Evolutionary conservation across 2,113 vertebrate genomes (phyloP).

Genomic region (Grantiella picta): DNA sequence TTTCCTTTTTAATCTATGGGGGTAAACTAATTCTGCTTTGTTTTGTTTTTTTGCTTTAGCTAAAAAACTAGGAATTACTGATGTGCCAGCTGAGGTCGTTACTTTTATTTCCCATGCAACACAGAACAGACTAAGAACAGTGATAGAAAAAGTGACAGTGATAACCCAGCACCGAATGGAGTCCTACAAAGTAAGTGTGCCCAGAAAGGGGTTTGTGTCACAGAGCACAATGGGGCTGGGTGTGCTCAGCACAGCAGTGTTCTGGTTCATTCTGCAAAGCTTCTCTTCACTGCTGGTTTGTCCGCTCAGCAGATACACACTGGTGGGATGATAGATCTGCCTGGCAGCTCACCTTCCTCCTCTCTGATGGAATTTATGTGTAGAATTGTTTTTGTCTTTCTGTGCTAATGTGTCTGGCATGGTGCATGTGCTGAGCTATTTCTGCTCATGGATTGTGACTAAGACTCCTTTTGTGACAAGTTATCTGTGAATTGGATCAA

Average conservation of each 20-base stretch:
- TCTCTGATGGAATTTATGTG: not conserved
- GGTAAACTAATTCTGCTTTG: constrained; percentile 12
- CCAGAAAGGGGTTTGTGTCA: too few species aligned
- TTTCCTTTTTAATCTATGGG: too few species aligned
- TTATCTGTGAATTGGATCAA: not conserved
- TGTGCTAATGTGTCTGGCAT: not conserved
- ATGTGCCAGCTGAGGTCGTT: constrained; percentile 82
- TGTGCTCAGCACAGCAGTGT: fast-evolving
- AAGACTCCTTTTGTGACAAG: not conserved
- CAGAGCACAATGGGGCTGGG: fast-evolving
- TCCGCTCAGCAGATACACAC: not conserved
- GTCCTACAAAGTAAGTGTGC: constrained; percentile 76
- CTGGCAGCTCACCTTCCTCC: not conserved
- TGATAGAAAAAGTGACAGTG: constrained; percentile 83
- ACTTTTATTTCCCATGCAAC: constrained; percentile 86
- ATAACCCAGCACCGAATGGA: constrained; percentile 87
- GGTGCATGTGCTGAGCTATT: not conserved
- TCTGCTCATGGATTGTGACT: not conserved
- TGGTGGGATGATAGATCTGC: not conserved
- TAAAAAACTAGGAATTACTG: constrained; percentile 84
- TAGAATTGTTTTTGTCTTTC: not conserved
- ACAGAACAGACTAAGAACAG: constrained; percentile 79
- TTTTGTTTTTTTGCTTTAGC: constrained; percentile 63
- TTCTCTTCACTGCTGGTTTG: not conserved
- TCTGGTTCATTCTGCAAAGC: not conserved